phyloP scores from a whole-genome alignment of 2,113 vertebrate species.

The Cololabis saira region DNA sequence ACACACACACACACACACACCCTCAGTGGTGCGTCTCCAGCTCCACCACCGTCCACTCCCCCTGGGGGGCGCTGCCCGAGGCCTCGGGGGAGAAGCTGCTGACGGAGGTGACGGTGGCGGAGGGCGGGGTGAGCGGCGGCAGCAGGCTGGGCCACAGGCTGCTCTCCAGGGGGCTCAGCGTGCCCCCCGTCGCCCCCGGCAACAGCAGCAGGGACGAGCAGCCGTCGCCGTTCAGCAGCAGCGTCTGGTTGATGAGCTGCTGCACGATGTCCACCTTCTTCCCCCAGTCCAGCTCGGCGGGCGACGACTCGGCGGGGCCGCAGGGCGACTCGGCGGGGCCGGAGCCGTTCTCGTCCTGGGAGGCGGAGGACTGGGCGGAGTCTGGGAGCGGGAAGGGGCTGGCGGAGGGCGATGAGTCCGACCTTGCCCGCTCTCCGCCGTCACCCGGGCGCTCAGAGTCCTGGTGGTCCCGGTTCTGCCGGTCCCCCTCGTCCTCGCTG shows the following conservation, averaged over 20 bases:
- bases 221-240: slow-evolving; percentile 82
- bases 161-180: slow-evolving; percentile 86
- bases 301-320: slow-evolving; percentile 50
- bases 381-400: slow-evolving; percentile 16
- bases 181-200: slow-evolving; percentile 76
- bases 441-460: too few species aligned
- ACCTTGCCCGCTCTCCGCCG: too few species aligned
- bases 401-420: slow-evolving; percentile 5
- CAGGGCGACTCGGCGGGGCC: slow-evolving; percentile 49
- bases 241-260: slow-evolving; percentile 89
- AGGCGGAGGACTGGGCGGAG: slow-evolving; percentile 18
- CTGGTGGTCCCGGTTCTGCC: neutral
- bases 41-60: slow-evolving; percentile 93
- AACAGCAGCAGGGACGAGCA: slow-evolving; percentile 73
- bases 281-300: slow-evolving; percentile 80
- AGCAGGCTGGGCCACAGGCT: slow-evolving; percentile 89
- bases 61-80: slow-evolving; percentile 85
- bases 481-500: slow-evolving; percentile 65
- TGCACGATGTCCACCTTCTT: slow-evolving; percentile 87
- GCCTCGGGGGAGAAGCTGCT: slow-evolving; percentile 92
- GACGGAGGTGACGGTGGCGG: slow-evolving; percentile 90
- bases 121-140: slow-evolving; percentile 87
- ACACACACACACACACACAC: neutral
- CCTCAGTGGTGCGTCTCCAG: slow-evolving; percentile 91
- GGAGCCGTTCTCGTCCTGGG: slow-evolving; percentile 31